phyloP scores from a whole-genome alignment of 2,888 invertebrate species.

The Alcis repandata region DNA sequence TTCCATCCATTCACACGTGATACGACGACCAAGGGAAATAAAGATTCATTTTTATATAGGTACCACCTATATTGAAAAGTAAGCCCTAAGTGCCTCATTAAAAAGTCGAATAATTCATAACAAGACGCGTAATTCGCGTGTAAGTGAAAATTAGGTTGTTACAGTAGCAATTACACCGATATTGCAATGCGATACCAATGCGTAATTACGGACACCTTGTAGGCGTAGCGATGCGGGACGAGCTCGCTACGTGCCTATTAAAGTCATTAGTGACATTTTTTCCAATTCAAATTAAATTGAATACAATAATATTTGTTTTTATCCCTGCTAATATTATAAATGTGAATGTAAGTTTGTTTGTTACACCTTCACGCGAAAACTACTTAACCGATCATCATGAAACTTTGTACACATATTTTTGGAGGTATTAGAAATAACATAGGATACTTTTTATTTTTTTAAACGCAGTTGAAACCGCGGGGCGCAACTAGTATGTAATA shows the following conservation, averaged over 20 bases:
- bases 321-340: too few relatives aligned
- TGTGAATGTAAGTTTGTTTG: too few relatives aligned
- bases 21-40: too few relatives aligned
- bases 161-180: slow-evolving; percentile 63
- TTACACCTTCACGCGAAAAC: too few relatives aligned
- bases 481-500: too few relatives aligned
- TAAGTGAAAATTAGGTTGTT: slow-evolving; percentile 67
- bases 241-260: slow-evolving; percentile 5
- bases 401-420: too few relatives aligned
- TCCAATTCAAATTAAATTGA: not conserved
- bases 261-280: slow-evolving; percentile 11
- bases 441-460: too few relatives aligned
- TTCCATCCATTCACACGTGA: too few relatives aligned
- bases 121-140: slow-evolving; percentile 55
- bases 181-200: slow-evolving; percentile 59
- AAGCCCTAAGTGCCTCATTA: not conserved
- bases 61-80: not conserved
- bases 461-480: too few relatives aligned
- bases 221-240: slow-evolving; percentile 42
- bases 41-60: too few relatives aligned
- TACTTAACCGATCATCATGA: too few relatives aligned
- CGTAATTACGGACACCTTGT: slow-evolving; percentile 67
- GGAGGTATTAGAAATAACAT: too few relatives aligned
- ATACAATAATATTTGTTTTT: not conserved
- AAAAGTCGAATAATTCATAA: slow-evolving; percentile 37